Base-by-base conservation (phyloP, 2,888 invertebrate genomes). In the Glyphotaelius pellucidus region DNA sequence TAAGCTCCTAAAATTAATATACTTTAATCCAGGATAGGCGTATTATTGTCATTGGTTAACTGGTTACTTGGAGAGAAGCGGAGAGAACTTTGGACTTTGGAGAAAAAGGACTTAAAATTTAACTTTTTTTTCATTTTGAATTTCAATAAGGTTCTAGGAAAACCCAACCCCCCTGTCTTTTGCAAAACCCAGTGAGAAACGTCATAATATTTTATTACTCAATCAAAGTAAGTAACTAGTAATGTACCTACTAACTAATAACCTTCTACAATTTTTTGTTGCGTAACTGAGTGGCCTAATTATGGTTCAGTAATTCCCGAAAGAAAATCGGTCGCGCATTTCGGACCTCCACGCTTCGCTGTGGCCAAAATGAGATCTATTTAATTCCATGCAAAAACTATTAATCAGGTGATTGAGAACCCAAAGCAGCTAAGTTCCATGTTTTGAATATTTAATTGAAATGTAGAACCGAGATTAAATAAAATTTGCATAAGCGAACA, bases 401-500 rank as follows among this genome's bases (percentile, higher is more conserved):
- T 67, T 67, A 67, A 67, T 67, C 19, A 19, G 25, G 52, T 19
- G 19, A 67, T 25, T 19, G 19, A 67, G 52, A 67, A 67, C 52
- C 52, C 19, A 67, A 67, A 25, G 52, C 1, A 25, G 52, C 52
- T 5, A 67, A 67, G 52, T 67, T 15, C 14, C 52, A 25, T 67
- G 52, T 67, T 67, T 67, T 67, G 52, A 67, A 67, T 83, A 83
- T 35, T 83, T 35, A 83, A 83, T 83, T 83, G 83, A 35, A 32
- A 35, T 83, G 83, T 83, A 83, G 5, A 83, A 83, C 83, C 30
- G 25, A 88, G 88, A 88, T 88, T 88, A 67, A 35, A 88, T 32
- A 19, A 67, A 88, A 88, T 88, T 88, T 79, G 31, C 67, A 67
- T 88, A 88, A 88, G 32, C 79, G 88, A 79, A 88, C 79, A 67